These are phyloP conservation scores for Pseudococcus jackbeardsleyi DNA, from an alignment of 2,888 invertebrate genomes.

Conservation along the genomic window DNA sequence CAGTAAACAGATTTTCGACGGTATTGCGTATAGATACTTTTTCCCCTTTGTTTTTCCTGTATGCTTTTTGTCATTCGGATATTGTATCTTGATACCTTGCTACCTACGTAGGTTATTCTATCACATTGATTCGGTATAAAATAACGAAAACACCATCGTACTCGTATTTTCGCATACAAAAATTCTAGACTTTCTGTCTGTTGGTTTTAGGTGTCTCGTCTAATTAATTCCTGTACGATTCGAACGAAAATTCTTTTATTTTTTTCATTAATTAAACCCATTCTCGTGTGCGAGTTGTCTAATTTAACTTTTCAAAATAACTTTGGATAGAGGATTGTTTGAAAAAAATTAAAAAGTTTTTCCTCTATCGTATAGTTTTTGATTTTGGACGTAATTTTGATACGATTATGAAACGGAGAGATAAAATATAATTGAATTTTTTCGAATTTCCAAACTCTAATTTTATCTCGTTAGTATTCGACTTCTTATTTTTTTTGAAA, in stretches of 20 bases:
- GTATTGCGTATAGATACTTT: conserved; percentile 3
- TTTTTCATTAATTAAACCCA: neutral
- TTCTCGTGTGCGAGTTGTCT: neutral
- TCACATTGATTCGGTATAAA: neutral
- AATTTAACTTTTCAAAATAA: neutral
- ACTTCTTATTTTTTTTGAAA: too few species aligned
- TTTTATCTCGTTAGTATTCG: too few species aligned
- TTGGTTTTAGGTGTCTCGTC: neutral
- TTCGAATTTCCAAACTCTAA: too few species aligned
- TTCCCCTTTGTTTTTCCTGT: neutral
- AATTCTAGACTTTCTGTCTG: neutral
- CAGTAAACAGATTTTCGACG: conserved; percentile 5
- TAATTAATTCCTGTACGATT: neutral
- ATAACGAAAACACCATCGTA: neutral
- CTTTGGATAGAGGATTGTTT: neutral
- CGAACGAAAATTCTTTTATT: neutral
- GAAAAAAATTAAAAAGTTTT: neutral
- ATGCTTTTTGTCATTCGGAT: neutral
- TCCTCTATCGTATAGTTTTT: neutral
- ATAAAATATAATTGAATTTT: too few species aligned
- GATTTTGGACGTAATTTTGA: neutral
- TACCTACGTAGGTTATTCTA: neutral
- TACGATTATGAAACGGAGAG: too few species aligned
- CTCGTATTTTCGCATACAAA: neutral
- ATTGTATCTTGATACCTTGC: neutral